Evolutionary conservation across 2,888 invertebrate genomes (phyloP).

Genomic region (Phaonia tiefii): DNA sequence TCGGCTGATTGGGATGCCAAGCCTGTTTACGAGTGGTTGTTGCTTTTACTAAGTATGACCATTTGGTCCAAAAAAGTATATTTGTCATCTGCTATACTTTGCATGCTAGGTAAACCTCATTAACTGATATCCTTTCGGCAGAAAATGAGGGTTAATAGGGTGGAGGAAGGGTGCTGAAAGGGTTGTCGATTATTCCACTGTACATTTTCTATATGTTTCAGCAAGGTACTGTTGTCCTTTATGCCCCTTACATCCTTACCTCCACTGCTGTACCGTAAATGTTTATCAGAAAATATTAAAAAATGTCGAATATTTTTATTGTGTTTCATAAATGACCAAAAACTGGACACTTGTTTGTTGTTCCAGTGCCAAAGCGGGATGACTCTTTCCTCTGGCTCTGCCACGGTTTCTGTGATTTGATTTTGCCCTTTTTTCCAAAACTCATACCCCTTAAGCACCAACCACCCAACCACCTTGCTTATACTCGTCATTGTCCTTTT

Average conservation of each 20-base stretch:
- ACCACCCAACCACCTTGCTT: too few species aligned
- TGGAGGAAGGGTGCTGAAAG: not conserved
- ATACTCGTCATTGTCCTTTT: constrained; percentile 41
- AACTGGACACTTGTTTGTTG: constrained; percentile 39
- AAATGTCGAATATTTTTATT: constrained; percentile 64
- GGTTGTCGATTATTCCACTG: too few species aligned
- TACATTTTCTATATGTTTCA: too few species aligned
- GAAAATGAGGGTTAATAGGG: constrained; percentile 46
- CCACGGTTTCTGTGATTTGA: constrained; percentile 33
- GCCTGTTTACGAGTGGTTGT: constrained; percentile 11
- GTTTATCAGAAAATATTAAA: constrained; percentile 49
- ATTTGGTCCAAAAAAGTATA: constrained; percentile 28
- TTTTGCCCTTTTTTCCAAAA: constrained; percentile 42
- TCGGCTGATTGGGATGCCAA: not conserved
- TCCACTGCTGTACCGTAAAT: constrained; percentile 28
- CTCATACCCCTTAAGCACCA: too few species aligned
- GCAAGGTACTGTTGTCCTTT: too few species aligned
- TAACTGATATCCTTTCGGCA: constrained; percentile 75
- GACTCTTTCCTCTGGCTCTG: not conserved
- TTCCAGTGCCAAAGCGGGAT: not conserved
- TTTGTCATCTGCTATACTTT: constrained; percentile 18
- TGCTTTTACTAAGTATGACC: constrained; percentile 30
- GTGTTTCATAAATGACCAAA: constrained; percentile 53
- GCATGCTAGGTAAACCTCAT: constrained; percentile 75
- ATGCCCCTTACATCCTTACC: too few species aligned